phyloP scores from a whole-genome alignment of 2,888 invertebrate species.

The Cordylochernes scorpioides region DNA sequence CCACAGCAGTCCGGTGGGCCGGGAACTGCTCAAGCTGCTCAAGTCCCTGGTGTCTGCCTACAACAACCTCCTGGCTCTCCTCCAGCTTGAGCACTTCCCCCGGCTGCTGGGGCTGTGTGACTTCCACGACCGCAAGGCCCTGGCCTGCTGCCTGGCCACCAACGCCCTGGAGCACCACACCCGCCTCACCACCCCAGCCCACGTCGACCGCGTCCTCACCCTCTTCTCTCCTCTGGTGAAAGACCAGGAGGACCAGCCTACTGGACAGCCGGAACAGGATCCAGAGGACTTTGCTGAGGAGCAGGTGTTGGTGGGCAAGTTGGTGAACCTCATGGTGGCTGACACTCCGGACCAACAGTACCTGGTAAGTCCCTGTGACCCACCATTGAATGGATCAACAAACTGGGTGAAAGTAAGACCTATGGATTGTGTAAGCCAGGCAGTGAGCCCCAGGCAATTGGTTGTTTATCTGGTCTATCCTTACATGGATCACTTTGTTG shows the following conservation, averaged over 20 bases:
- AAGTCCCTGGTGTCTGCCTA: conserved; percentile 85
- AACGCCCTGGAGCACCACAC: conserved; percentile 76
- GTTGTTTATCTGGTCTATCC: too few relatives aligned
- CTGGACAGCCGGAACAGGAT: conserved; percentile 41
- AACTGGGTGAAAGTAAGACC: too few relatives aligned
- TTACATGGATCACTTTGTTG: too few relatives aligned
- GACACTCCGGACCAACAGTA: conserved; percentile 32
- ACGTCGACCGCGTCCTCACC: conserved; percentile 47
- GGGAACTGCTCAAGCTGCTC: conserved; percentile 69
- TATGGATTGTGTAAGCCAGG: too few relatives aligned
- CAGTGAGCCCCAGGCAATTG: too few relatives aligned
- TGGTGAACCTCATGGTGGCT: conserved; percentile 25
- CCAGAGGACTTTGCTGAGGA: conserved; percentile 84
- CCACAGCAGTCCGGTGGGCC: conserved; percentile 54
- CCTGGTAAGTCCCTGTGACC: conserved; percentile 18
- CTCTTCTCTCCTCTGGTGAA: conserved; percentile 60
- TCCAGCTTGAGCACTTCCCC: conserved; percentile 60
- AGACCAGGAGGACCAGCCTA: conserved; percentile 48
- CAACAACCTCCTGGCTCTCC: conserved; percentile 60
- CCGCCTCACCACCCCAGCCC: conserved; percentile 54
- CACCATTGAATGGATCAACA: too few relatives aligned
- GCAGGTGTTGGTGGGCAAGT: conserved; percentile 55
- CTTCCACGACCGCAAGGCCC: conserved; percentile 51
- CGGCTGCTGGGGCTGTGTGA: conserved; percentile 63
- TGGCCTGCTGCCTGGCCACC: conserved; percentile 63